Percentiles rank a stretch among this genome's conserved stretches.
These are phyloP conservation scores for Clistopyga incitator DNA, from an alignment of 2,888 invertebrate genomes.

Conservation along the genomic window DNA sequence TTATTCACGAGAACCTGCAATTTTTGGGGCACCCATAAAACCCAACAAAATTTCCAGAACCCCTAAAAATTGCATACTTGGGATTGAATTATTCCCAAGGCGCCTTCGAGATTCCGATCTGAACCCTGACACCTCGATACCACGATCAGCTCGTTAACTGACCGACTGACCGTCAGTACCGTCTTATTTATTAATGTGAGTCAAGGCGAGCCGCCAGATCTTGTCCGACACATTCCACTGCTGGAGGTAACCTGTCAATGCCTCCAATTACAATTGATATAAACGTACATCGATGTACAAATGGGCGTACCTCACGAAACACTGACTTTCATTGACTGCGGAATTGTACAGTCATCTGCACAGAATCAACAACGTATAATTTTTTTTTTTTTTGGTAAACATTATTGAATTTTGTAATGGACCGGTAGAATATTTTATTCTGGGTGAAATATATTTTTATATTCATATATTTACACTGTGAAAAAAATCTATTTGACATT, in stretches of 20 bases:
- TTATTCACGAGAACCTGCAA: neutral
- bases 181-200: conserved; percentile 63
- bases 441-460: too few relatives aligned
- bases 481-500: too few relatives aligned
- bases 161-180: conserved; percentile 61
- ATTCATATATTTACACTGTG: too few relatives aligned
- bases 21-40: neutral
- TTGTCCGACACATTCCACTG: conserved; percentile 35
- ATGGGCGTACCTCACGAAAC: too few relatives aligned
- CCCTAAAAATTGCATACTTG: neutral
- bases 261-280: conserved; percentile 1
- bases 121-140: neutral
- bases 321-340: too few relatives aligned
- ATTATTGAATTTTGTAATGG: too few relatives aligned
- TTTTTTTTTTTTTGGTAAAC: too few relatives aligned
- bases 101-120: conserved; percentile 4
- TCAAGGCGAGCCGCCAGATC: conserved; percentile 66
- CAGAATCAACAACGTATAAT: too few relatives aligned
- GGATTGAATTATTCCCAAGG: neutral
- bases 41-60: neutral
- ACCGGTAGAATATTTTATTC: too few relatives aligned
- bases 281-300: neutral
- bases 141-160: conserved; percentile 27
- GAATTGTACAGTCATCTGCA: too few relatives aligned
- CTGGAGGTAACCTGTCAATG: conserved; percentile 43